Conservation (phyloP, 2,113 vertebrate genomes). For the Phoxinus phoxinus region DNA sequence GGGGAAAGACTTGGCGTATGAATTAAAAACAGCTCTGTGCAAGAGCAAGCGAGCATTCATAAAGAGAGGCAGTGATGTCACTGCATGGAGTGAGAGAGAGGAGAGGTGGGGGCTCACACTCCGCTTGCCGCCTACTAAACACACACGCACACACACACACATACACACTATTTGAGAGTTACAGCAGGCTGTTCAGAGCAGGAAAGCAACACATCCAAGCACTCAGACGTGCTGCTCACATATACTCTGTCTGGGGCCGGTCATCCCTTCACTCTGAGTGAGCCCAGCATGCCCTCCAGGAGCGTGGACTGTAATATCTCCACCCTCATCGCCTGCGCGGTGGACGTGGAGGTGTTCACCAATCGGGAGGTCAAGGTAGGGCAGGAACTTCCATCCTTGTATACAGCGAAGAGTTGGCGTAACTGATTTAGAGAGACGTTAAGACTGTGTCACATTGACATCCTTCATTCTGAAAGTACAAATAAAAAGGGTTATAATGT, state of each 20-base stretch:
- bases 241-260: neutral
- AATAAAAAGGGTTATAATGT: neutral
- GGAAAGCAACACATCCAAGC: slow-evolving; percentile 2
- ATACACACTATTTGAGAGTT: slow-evolving; percentile 18
- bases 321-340: slow-evolving; percentile 84
- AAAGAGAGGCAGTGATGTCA: slow-evolving; percentile 84
- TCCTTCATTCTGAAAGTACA: slow-evolving; percentile 6
- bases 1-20: neutral
- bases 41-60: slow-evolving; percentile 71
- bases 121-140: slow-evolving; percentile 35
- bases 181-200: slow-evolving; percentile 25
- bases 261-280: neutral
- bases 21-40: slow-evolving; percentile 38
- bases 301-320: slow-evolving; percentile 84
- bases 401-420: neutral
- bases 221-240: slow-evolving; percentile 31
- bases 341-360: slow-evolving; percentile 85
- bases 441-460: neutral
- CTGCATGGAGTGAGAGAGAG: slow-evolving; percentile 63
- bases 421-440: slow-evolving; percentile 3
- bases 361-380: slow-evolving; percentile 84
- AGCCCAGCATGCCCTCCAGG: slow-evolving; percentile 80
- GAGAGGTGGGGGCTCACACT: slow-evolving; percentile 45
- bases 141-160: slow-evolving; percentile 11
- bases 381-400: neutral